Percentiles rank a stretch among this genome's conserved stretches.
These are phyloP conservation scores for Melieria picta DNA, from an alignment of 2,888 invertebrate species.

Conservation along the genomic window DNA sequence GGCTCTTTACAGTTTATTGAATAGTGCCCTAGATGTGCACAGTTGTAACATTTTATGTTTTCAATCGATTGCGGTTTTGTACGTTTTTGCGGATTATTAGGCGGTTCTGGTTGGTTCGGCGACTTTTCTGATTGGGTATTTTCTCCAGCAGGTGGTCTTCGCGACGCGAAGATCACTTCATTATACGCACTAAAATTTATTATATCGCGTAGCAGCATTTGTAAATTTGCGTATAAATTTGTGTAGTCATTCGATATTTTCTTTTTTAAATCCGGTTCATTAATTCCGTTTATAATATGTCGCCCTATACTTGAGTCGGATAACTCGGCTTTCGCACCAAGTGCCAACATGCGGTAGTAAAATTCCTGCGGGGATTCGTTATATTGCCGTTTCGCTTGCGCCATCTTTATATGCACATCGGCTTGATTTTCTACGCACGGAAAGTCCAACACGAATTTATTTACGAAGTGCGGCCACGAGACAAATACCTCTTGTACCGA, in stretches of 20 bases:
- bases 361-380: constrained; percentile 9
- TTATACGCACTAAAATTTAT: constrained; percentile 30
- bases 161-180: neutral
- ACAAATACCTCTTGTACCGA: too few relatives aligned
- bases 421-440: too few relatives aligned
- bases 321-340: constrained; percentile 24
- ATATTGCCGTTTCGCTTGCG: too few relatives aligned
- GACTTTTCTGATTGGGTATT: too few relatives aligned
- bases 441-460: too few relatives aligned
- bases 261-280: constrained; percentile 28
- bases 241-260: constrained; percentile 34
- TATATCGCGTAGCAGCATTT: constrained; percentile 31
- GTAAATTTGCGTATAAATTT: constrained; percentile 26
- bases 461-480: too few relatives aligned
- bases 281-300: constrained; percentile 32
- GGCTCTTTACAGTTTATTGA: neutral
- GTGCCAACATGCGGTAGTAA: constrained; percentile 27
- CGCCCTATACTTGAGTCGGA: constrained; percentile 23
- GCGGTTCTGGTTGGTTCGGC: too few relatives aligned
- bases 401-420: too few relatives aligned
- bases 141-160: too few relatives aligned
- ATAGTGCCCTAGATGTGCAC: neutral
- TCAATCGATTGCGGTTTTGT: neutral
- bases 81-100: too few relatives aligned
- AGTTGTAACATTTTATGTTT: neutral